Evolutionary conservation across 2,888 invertebrate species (phyloP), one percentile per base, ranked within the genome.

Genomic region (Corbicula japonica): DNA sequence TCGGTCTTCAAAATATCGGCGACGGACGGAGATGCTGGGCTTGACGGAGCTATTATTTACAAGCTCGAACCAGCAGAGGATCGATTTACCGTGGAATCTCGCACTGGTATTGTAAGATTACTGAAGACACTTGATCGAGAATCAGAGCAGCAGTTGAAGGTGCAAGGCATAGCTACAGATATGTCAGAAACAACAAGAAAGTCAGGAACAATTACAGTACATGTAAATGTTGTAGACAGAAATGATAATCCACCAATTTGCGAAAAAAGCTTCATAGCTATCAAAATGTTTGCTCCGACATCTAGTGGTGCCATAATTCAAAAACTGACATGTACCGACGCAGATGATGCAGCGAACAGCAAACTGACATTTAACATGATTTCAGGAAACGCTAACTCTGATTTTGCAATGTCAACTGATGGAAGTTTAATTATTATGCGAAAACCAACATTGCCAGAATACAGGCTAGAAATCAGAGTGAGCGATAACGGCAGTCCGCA

Each of bases 221-320:
- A 66, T 10, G 63, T 87, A 18, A 70, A 54, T n/a, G 68, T 87
- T 23, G 23, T 69, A n/a, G 87, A 86, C 58, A 80, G 70, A 15
- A 87, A 87, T 52, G 87, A 87, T 26, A 66, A 83, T 38, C 50
- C 75, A 6, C 87, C 87, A 3, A 28, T 30, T 4, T 87, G 87
- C 68, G 48, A 75, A 10, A 71, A 52, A 18, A 71, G 70, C 2
- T 75, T 75, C 18, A 58, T 54, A n/a, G 61, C 73, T 4, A 52
- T 48, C 0, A n/a, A 62, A 8, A 44, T 77, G 26, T 58, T 60
- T 32, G 63, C 80, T 15, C 76, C 82, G 8, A 68, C 76, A 8
- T n/a, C 71, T 28, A 78, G 82, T 38, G 78, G 76, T 8, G 75
- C 79, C 41, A 30, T 69, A n/a, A 63, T 82, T n/a, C 26, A 60